These are phyloP conservation scores for Neodiprion virginianus DNA, from an alignment of 1,140 invertebrate genomes.

Conservation along the genomic window DNA sequence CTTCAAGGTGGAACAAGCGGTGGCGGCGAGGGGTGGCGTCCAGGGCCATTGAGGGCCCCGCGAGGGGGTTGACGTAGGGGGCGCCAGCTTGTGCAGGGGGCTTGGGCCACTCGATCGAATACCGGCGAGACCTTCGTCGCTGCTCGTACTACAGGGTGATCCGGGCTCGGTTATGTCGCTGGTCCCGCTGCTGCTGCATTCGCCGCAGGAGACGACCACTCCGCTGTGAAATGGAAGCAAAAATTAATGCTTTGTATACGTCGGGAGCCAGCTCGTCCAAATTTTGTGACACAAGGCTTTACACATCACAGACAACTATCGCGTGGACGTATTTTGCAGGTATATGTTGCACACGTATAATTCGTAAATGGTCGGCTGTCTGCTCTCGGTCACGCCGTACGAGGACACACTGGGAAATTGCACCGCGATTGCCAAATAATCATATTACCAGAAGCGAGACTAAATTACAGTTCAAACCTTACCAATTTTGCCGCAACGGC, in stretches of 20 bases:
- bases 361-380: background rate
- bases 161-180: conserved; percentile 82
- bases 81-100: conserved; percentile 56
- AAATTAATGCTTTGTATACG: conserved; percentile 17
- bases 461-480: background rate
- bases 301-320: too few relatives aligned
- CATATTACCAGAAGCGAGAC: background rate
- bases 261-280: background rate
- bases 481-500: background rate
- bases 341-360: too few relatives aligned
- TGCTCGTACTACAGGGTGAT: conserved; percentile 75
- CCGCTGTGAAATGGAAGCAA: conserved; percentile 66
- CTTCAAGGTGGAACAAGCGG: conserved; percentile 56
- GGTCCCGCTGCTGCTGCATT: conserved; percentile 71
- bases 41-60: conserved; percentile 60
- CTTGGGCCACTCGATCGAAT: conserved; percentile 58
- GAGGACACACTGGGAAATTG: background rate
- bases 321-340: too few relatives aligned
- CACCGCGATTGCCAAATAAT: background rate
- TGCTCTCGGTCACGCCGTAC: background rate
- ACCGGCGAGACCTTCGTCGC: conserved; percentile 55
- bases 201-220: conserved; percentile 72
- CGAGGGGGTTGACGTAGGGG: conserved; percentile 58
- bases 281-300: background rate
- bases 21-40: conserved; percentile 56